Conservation (phyloP, 2,113 vertebrate genomes). For the Stegastes partitus region DNA sequence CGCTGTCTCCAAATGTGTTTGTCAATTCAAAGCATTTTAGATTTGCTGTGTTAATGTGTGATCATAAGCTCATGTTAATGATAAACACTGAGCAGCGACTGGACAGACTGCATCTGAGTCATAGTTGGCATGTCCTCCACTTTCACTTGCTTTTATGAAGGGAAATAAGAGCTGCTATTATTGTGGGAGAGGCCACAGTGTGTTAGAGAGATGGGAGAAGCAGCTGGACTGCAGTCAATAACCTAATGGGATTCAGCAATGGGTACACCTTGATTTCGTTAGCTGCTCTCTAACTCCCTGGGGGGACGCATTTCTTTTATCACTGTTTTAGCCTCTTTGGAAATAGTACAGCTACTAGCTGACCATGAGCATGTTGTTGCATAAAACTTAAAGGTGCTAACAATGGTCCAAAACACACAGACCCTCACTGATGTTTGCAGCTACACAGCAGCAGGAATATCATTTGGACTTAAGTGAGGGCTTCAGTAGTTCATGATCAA, state of each 20-base stretch:
- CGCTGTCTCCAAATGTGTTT: not conserved
- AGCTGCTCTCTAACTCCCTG: not conserved
- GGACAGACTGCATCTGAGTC: slow-evolving; percentile 67
- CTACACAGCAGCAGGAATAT: not conserved
- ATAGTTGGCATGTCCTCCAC: slow-evolving; percentile 53
- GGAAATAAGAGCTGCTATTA: slow-evolving; percentile 69
- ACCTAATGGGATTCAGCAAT: slow-evolving; percentile 59
- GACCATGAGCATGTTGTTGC: not conserved
- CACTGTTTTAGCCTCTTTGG: not conserved
- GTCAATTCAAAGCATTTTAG: slow-evolving; percentile 6
- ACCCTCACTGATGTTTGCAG: not conserved
- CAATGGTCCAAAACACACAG: not conserved
- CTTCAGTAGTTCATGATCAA: not conserved
- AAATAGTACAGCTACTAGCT: not conserved
- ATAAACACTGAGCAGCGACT: slow-evolving; percentile 40
- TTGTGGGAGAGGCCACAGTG: slow-evolving; percentile 65
- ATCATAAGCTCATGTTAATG: slow-evolving; percentile 25
- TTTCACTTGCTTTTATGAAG: slow-evolving; percentile 56
- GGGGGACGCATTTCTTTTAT: not conserved
- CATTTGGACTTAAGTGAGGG: not conserved
- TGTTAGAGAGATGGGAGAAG: slow-evolving; percentile 62
- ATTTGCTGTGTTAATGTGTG: slow-evolving; percentile 24
- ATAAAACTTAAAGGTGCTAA: not conserved
- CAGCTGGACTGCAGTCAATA: slow-evolving; percentile 59
- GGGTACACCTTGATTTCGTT: slow-evolving; percentile 37